phyloP scores from a whole-genome alignment of 2,888 invertebrate species.

The Dione juno region DNA sequence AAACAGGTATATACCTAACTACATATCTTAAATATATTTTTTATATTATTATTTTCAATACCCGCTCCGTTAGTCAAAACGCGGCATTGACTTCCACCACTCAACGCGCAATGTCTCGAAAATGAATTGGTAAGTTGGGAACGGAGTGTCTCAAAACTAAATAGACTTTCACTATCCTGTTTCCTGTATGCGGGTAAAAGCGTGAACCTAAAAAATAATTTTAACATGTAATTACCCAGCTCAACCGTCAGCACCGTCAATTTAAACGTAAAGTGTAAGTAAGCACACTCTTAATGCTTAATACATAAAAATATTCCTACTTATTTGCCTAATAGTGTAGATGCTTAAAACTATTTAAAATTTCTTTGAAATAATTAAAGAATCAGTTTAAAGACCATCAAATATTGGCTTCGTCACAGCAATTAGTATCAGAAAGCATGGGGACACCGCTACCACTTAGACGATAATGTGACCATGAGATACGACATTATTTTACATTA shows the following conservation, averaged over 20 bases:
- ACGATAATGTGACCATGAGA: slow-evolving; percentile 26
- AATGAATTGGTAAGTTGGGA: too few relatives aligned
- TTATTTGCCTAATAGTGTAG: background rate
- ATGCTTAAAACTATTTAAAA: slow-evolving; percentile 19
- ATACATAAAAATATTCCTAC: background rate
- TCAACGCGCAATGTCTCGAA: too few relatives aligned
- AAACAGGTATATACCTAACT: too few relatives aligned
- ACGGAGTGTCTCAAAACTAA: too few relatives aligned
- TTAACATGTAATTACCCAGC: too few relatives aligned
- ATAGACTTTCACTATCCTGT: too few relatives aligned
- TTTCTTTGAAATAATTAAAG: slow-evolving; percentile 41
- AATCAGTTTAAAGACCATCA: slow-evolving; percentile 70
- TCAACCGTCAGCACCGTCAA: background rate
- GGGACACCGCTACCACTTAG: slow-evolving; percentile 41
- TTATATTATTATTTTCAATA: too few relatives aligned
- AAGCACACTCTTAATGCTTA: background rate
- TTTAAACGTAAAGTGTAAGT: background rate
- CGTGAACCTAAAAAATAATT: too few relatives aligned
- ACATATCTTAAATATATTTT: too few relatives aligned
- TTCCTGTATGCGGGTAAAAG: too few relatives aligned
- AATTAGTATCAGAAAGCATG: slow-evolving; percentile 58
- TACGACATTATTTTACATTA: slow-evolving; percentile 8
- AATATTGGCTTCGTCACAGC: slow-evolving; percentile 72
- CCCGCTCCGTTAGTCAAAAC: too few relatives aligned
- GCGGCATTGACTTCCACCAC: too few relatives aligned